Percentiles rank a stretch among this genome's conserved stretches.
These are phyloP conservation scores for Schizothorax lantsangensis DNA, from an alignment of 2,797 vertebrate species.

Conservation along the genomic window DNA sequence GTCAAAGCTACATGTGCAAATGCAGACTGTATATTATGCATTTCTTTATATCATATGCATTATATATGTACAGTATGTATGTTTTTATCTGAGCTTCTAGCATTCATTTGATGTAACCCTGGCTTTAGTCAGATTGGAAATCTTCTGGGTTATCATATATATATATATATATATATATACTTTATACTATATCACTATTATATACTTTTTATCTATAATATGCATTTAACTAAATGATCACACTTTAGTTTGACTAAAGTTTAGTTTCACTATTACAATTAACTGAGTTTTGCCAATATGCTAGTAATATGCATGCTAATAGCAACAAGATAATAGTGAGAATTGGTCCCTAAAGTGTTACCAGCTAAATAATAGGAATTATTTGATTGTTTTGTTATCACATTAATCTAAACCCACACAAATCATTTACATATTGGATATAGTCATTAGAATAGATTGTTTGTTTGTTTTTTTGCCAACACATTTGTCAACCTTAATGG, in stretches of 20 bases:
- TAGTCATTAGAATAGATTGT: not conserved
- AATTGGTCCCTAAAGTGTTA: not conserved
- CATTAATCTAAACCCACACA: not conserved
- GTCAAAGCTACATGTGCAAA: not conserved
- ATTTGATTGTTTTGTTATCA: not conserved
- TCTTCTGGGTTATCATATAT: too few species aligned
- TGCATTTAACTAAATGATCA: not conserved
- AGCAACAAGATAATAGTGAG: not conserved
- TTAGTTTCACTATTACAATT: not conserved
- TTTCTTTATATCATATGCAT: not conserved
- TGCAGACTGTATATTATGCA: conserved; percentile 16
- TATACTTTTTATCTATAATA: too few species aligned
- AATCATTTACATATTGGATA: not conserved
- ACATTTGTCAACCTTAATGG: conserved; percentile 67
- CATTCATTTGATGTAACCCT: too few species aligned
- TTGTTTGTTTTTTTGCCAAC: conserved; percentile 11
- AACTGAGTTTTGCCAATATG: not conserved
- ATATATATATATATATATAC: too few species aligned
- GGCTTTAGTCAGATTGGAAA: too few species aligned
- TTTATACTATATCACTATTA: too few species aligned
- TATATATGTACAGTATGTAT: too few species aligned
- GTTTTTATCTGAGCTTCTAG: too few species aligned
- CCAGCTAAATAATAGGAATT: not conserved
- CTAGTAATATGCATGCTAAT: not conserved
- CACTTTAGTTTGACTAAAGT: not conserved